These are phyloP conservation scores for Hypothenemus hampei DNA, from an alignment of 1,140 invertebrate species.

Conservation along the genomic window DNA sequence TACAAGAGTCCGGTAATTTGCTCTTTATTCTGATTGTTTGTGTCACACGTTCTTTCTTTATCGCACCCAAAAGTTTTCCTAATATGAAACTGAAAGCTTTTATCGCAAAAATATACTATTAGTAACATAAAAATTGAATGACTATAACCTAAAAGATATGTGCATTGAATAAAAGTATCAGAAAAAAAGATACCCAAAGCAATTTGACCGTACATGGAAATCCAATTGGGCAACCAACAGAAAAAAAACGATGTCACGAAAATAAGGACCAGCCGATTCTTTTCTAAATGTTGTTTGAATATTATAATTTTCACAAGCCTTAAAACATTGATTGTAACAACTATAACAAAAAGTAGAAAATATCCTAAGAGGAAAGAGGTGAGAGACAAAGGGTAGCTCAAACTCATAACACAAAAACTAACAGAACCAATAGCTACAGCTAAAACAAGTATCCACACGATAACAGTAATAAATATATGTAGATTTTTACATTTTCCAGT, in stretches of 20 bases:
- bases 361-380: constrained; percentile 4
- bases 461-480: constrained; percentile 5
- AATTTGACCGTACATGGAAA: constrained; percentile 10
- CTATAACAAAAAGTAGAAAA: constrained; percentile 4
- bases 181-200: neutral
- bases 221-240: constrained; percentile 29
- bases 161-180: neutral
- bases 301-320: constrained; percentile 20
- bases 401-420: constrained; percentile 5
- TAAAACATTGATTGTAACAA: constrained; percentile 17
- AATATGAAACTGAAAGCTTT: constrained; percentile 23
- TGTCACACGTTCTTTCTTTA: neutral
- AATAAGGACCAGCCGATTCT: constrained; percentile 21
- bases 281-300: constrained; percentile 8
- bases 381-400: constrained; percentile 11
- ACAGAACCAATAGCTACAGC: constrained; percentile 1
- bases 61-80: constrained; percentile 18
- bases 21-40: constrained; percentile 7
- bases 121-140: constrained; percentile 24
- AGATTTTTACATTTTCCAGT: constrained; percentile 3
- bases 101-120: constrained; percentile 27
- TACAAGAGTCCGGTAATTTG: constrained; percentile 8
- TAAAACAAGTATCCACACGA: constrained; percentile 26
- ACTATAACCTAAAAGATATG: constrained; percentile 16
- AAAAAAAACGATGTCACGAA: constrained; percentile 26